Base-by-base conservation (phyloP, 2,888 invertebrate species). In the Dicyrtoma fusca region DNA sequence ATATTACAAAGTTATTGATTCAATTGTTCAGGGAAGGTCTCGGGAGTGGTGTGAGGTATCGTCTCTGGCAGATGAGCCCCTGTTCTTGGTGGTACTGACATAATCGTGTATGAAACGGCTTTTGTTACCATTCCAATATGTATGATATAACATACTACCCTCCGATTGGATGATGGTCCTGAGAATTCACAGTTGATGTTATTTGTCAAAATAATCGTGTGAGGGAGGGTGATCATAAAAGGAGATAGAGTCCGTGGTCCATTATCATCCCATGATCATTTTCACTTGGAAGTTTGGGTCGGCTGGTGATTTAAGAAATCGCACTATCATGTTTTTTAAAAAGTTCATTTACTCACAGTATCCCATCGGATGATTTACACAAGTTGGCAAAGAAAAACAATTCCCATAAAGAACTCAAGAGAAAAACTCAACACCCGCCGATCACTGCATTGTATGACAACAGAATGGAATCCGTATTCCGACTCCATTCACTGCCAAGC, bases 281-380 rank as follows among this genome's bases (percentile, higher is more conserved):
- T 34, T 34, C 34, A 34, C 34, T 34, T 34, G 34, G 34, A 34
- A 34, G 34, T n/a, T 25, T 57, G 23, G 23, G 44, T 23, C 26
- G 51, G 49, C n/a, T 21, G 13, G 13, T 25, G 55, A 68, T 34
- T 34, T 34, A 34, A 8, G 34, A 68, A 68, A 68, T 68, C 26
- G 68, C 68, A 68, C 19, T 23, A 44, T 68, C 68, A 68, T 59
- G 45, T 57, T 68, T 68, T 68, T 68, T 68, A 68, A 68, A 68
- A 68, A 68, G 68, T 68, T 59, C 57, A 68, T 68, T 44, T 68
- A 47, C 61, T 61, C 61, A 26, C 42, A 14, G 34, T 26, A 34
- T 21, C 8, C 53, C 53, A 21, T 21, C 3, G 19, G n/a, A 53
- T 53, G 53, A 53, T 53, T 53, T 53, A 49, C 49, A n/a, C 17